Conservation (phyloP, 2,113 vertebrate species). For the Vicugna pacos region DNA sequence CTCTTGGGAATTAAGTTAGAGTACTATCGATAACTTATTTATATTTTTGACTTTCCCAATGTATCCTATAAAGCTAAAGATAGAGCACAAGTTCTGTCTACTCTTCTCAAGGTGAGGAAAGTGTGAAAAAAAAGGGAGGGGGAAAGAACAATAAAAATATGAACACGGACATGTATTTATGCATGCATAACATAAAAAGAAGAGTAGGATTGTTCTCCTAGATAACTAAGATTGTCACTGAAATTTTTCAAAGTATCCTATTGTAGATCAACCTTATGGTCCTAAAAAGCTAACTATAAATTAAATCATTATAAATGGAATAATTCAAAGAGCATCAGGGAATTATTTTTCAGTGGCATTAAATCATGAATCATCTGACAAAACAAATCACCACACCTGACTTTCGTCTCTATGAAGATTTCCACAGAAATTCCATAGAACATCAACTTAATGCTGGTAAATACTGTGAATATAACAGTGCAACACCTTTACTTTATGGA, state of each 20-base stretch:
- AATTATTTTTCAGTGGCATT: constrained; percentile 5
- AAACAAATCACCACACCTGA: background rate
- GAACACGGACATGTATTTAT: background rate
- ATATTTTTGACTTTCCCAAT: constrained; percentile 1
- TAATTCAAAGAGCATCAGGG: constrained; percentile 2
- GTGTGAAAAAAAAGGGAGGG: background rate
- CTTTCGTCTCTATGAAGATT: background rate
- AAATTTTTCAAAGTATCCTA: background rate
- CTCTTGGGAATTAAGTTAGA: background rate
- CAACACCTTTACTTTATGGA: background rate
- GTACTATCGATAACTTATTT: background rate
- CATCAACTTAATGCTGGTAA: background rate
- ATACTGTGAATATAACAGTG: background rate
- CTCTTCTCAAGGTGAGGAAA: background rate
- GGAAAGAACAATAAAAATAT: background rate
- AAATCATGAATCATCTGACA: background rate
- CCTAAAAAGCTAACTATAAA: constrained; percentile 1
- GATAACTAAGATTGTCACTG: background rate
- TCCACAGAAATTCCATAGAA: background rate
- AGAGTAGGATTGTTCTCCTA: background rate
- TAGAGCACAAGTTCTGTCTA: background rate
- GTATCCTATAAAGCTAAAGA: constrained; percentile 7
- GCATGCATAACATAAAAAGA: background rate
- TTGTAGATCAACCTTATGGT: background rate
- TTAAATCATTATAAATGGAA: background rate